Evolutionary conservation across 2,797 vertebrate species (phyloP).

Genomic region (Molossus molossus): DNA sequence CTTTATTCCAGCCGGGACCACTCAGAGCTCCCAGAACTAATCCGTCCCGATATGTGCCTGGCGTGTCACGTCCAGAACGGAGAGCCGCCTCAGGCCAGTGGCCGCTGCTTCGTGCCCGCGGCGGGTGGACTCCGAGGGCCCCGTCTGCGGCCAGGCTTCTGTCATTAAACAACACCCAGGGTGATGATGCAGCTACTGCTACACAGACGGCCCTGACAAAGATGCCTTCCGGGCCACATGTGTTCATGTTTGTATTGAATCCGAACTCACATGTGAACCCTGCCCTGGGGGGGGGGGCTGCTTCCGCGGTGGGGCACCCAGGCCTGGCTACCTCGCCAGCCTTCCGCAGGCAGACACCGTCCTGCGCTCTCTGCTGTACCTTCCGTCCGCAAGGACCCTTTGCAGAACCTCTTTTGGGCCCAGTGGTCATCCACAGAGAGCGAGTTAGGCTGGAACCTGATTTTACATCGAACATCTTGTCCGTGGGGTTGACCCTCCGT

Average conservation of each 20-base stretch:
- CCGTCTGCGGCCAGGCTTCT: not conserved
- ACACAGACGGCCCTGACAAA: not conserved
- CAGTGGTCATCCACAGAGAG: not conserved
- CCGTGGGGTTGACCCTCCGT: not conserved
- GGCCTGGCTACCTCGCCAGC: rapidly evolving
- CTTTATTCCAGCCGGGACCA: slow-evolving; percentile 79
- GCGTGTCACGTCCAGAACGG: slow-evolving; percentile 49
- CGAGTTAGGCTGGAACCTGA: not conserved
- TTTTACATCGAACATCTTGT: rapidly evolving
- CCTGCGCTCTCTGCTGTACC: not conserved
- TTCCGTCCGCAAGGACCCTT: slow-evolving; percentile 2
- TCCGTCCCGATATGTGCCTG: slow-evolving; percentile 76
- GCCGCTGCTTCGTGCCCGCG: slow-evolving; percentile 45
- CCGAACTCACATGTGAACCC: slow-evolving; percentile 31
- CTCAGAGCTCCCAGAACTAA: slow-evolving; percentile 74
- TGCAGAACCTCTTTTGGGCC: not conserved
- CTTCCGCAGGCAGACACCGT: not conserved
- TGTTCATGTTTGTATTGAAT: not conserved
- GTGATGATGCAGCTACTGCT: slow-evolving; percentile 20
- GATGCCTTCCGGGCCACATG: not conserved
- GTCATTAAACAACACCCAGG: not conserved
- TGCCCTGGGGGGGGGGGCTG: not conserved
- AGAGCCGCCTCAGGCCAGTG: slow-evolving; percentile 72
- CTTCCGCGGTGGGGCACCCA: not conserved
- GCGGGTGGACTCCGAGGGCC: slow-evolving; percentile 37